Base-by-base conservation (phyloP, 1,140 invertebrate genomes). In the Neodiprion lecontei region DNA sequence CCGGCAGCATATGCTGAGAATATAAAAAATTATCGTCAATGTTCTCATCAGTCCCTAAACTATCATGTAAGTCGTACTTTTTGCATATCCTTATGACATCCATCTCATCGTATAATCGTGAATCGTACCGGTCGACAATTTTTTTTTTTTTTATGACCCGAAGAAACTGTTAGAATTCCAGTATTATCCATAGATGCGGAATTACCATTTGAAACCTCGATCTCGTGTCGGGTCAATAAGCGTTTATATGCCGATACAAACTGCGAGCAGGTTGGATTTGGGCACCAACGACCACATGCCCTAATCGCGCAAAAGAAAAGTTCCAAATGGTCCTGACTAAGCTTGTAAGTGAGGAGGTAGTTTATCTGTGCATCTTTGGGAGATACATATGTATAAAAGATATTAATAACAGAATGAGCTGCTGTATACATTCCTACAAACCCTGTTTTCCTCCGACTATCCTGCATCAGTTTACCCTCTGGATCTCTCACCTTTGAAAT, bases 331-430 rank as follows among this genome's bases (percentile, higher is more conserved):
- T 81, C 81, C 75, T 83, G 80, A 3, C 78, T 80, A 69, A 69
- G 77, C 74, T 84, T 84, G 72, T 80, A 84, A 9, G 79, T 76
- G 23, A 83, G 68, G 73, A 83, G 77, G 73, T 82, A 84, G 61
- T 76, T 73, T 1, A 79, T 9, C 9, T 53, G 65, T 61, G 70
- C 71, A 40, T 75, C 70, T 69, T 75, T 61, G 69, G 72, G n/a
- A 9, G 78, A 74, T 11, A 53, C 50, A 53, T 53, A 53, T 14
- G 14, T 9, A 53, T 53, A 0, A 14, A 53, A 53, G 50, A 53
- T 53, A 14, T 53, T 53, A 11, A 53, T 53, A 14, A 1, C 50
- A 11, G 50, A 9, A 1, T 11, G 10, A 53, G 50, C 50, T 14
- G 10, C 50, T 9, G 50, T 53, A 53, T 53, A 53, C 10, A 53